Evolutionary conservation across 92 coral and sea anemone species (phyloP), one percentile per base, ranked within the genome.

Genomic region (Pocillopora meandrina): DNA sequence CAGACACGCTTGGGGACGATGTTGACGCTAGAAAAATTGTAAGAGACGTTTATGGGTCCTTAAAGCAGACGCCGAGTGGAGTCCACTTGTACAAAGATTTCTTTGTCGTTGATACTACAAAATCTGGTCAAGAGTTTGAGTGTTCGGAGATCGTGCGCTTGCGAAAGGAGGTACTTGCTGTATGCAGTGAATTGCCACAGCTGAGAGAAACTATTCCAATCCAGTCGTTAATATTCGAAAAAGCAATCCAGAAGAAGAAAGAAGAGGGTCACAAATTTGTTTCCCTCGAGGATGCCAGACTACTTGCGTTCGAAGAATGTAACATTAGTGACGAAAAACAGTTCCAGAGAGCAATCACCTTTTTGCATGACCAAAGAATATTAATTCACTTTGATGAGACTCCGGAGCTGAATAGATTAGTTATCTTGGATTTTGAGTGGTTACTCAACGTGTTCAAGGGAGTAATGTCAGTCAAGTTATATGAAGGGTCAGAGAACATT

Each of bases 331-430:
- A 82, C 12, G 73, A 86, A 17, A 31, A 56, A 2, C 90, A 87
- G 59, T 75, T 89, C 72, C 23, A 20, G 10, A 82, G 80, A n/a
- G 19, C 76, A 52, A 66, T 92, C 63, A 42, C 64, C 63, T 82
- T 89, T 56, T 76, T 92, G n/a, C 95, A 89, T 70, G 90, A 89
- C 61, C 85, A 86, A 69, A 63, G 92, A 47, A 74, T 92, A 26
- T n/a, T 92, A 31, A 81, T 92, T 62, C 90, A 86, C 56, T 87
- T 89, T 80, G 71, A 55, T 56, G 88, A 86, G 5, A 71, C 79
- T 10, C 19, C 66, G 47, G 78, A 61, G 6, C 68, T 79, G 20
- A 65, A 79, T 35, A 70, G 69, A 12, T 21, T 82, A 71, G 82
- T 92, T 21, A 66, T 92, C 52, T 61, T 92, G 47, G 76, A 92